Conservation (phyloP, 2,888 invertebrate genomes). For the Brachyopa scutellaris region DNA sequence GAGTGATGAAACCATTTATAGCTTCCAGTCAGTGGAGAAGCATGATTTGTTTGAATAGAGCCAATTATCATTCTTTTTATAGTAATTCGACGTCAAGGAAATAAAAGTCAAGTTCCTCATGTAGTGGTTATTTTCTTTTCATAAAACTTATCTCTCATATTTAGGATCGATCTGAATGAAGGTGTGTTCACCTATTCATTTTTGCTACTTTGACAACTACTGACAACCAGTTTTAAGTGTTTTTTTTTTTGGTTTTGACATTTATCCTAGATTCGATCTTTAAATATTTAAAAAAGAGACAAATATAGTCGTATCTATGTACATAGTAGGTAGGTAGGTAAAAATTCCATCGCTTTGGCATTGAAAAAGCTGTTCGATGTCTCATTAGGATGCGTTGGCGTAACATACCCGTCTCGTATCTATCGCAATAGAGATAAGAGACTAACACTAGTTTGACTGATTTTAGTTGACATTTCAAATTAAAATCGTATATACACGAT, state of each 20-base stretch:
- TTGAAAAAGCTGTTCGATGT: not conserved
- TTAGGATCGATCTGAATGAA: conserved; percentile 10
- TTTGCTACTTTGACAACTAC: too few relatives aligned
- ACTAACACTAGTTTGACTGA: too few relatives aligned
- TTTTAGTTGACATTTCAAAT: conserved; percentile 3
- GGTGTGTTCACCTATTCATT: not conserved
- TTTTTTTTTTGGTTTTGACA: conserved; percentile 25
- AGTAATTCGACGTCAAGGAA: not conserved
- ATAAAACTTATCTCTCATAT: not conserved
- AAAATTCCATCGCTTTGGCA: too few relatives aligned
- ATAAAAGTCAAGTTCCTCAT: not conserved
- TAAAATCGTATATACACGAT: not conserved
- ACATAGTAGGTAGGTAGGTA: too few relatives aligned
- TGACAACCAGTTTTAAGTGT: not conserved
- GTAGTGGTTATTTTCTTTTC: not conserved
- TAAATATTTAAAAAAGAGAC: too few relatives aligned
- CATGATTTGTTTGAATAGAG: too few relatives aligned
- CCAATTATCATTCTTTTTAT: too few relatives aligned
- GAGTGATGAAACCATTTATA: not conserved
- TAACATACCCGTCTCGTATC: too few relatives aligned
- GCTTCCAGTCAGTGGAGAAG: too few relatives aligned
- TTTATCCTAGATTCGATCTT: conserved; percentile 23
- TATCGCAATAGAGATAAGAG: too few relatives aligned
- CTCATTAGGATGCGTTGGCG: not conserved
- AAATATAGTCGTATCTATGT: too few relatives aligned